A percentile compares a stretch with the other conserved stretches of the same genome.
Evolutionary conservation across 1,140 invertebrate genomes (phyloP).

Genomic region (Leguminivora glycinivorella): DNA sequence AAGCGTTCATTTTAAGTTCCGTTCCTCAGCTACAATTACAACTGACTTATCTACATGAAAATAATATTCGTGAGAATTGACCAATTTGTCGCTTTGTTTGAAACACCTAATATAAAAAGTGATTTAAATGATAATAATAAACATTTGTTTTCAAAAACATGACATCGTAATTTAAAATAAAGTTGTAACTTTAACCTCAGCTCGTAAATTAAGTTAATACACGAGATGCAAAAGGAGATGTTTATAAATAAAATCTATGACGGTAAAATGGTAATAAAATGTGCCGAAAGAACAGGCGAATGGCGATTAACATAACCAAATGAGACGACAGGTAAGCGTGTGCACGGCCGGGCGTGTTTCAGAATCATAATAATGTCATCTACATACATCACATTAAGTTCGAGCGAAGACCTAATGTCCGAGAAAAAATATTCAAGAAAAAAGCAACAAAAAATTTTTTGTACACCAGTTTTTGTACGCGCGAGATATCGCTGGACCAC

Average conservation of each 20-base stretch:
- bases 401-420: slow-evolving; percentile 10
- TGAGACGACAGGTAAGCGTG: slow-evolving; percentile 22
- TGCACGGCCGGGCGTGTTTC: slow-evolving; percentile 26
- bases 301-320: slow-evolving; percentile 30
- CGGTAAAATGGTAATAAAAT: slow-evolving; percentile 31
- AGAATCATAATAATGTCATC: slow-evolving; percentile 30
- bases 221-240: slow-evolving; percentile 18
- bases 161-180: slow-evolving; percentile 20
- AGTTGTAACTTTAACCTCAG: slow-evolving; percentile 24
- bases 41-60: neutral
- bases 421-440: slow-evolving; percentile 9
- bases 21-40: slow-evolving; percentile 5
- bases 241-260: slow-evolving; percentile 28
- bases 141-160: slow-evolving; percentile 14
- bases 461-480: neutral
- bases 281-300: slow-evolving; percentile 29
- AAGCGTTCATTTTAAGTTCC: slow-evolving; percentile 5
- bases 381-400: slow-evolving; percentile 30
- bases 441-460: neutral
- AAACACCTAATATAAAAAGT: slow-evolving; percentile 10
- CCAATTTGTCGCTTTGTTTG: slow-evolving; percentile 6
- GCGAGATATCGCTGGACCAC: neutral
- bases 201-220: slow-evolving; percentile 7
- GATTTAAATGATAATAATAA: slow-evolving; percentile 8
- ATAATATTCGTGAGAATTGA: neutral